Evolutionary conservation across 2,888 invertebrate genomes (phyloP), one percentile per base, ranked within the genome.

Genomic region (Heliconius cydno): DNA sequence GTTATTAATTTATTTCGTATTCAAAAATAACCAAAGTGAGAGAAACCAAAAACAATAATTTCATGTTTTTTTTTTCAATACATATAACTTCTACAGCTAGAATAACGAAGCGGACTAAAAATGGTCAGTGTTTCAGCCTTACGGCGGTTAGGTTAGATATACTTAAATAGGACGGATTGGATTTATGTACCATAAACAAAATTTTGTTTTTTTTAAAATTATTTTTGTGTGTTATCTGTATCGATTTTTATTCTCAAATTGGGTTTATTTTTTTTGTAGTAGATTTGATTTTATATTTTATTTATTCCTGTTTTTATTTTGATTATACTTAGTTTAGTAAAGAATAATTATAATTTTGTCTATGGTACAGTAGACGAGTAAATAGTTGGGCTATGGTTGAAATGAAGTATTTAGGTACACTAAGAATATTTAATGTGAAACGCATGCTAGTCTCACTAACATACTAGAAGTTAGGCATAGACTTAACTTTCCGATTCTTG

Each of bases 381-480:
- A 84, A 82, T 91, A 91, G 92, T 90, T 92, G 92, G 92, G 93
- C 93, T 93, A 92, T 92, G 92, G 92, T 90, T 90, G 88, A 83
- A 85, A 86, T 85, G 85, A 85, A 85, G 88, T 90, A 91, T 87
- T 85, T 90, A 89, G 86, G 89, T 87, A 88, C 84, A 89, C 87
- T 87, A 86, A 88, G 79, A 84, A 82, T 84, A 86, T 84, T 83
- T 78, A 82, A 91, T 83, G 85, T 90, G 83, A 90, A 86, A 88
- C 90, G 94, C 94, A 94, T 94, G 94, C 94, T 94, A 93, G 92
- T 88, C 84, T 90, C 89, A 93, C 92, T 93, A 93, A 92, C 91
- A 89, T 89, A 85, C 87, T 91, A 91, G 88, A 89, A 83, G 85
- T 78, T 85, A 85, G 85, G 82, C 80, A 82, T 83, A 83, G 80